phyloP scores from a whole-genome alignment of 1,140 invertebrate species.

The Battus philenor region DNA sequence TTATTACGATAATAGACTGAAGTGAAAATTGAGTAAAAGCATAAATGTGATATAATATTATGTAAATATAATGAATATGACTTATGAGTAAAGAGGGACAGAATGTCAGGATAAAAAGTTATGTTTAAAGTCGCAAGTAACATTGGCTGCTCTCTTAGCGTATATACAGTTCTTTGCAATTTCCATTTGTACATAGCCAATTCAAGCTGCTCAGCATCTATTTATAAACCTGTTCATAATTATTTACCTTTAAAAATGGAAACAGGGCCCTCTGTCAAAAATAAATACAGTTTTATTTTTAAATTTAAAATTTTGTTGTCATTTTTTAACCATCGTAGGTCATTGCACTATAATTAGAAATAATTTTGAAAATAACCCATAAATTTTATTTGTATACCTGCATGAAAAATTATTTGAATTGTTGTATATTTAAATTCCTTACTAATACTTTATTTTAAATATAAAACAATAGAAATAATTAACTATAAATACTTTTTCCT shows the following conservation, averaged over 20 bases:
- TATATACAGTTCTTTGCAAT: conserved; percentile 39
- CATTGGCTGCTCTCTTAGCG: conserved; percentile 46
- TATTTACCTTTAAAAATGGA: conserved; percentile 72
- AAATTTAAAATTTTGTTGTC: too few species aligned
- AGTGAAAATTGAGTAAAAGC: conserved; percentile 30
- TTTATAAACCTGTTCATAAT: conserved; percentile 41
- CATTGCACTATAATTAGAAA: too few species aligned
- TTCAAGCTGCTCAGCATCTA: conserved; percentile 44
- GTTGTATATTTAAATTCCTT: too few species aligned
- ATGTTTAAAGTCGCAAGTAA: conserved; percentile 43
- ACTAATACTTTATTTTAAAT: too few species aligned
- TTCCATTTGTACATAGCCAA: conserved; percentile 39
- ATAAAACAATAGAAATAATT: too few species aligned
- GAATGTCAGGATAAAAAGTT: conserved; percentile 42
- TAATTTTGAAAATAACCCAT: too few species aligned
- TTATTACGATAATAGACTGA: conserved; percentile 6
- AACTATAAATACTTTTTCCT: too few species aligned
- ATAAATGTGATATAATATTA: conserved; percentile 30
- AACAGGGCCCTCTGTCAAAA: conserved; percentile 67
- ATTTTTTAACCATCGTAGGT: too few species aligned
- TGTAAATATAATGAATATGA: conserved; percentile 26
- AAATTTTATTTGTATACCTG: too few species aligned
- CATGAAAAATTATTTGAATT: too few species aligned
- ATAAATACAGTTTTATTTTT: conserved; percentile 46
- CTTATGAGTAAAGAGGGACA: conserved; percentile 28